Evolutionary conservation across 2,888 invertebrate species (phyloP), one percentile per base, ranked within the genome.

Genomic region (Mongoloraphidia duomilia): DNA sequence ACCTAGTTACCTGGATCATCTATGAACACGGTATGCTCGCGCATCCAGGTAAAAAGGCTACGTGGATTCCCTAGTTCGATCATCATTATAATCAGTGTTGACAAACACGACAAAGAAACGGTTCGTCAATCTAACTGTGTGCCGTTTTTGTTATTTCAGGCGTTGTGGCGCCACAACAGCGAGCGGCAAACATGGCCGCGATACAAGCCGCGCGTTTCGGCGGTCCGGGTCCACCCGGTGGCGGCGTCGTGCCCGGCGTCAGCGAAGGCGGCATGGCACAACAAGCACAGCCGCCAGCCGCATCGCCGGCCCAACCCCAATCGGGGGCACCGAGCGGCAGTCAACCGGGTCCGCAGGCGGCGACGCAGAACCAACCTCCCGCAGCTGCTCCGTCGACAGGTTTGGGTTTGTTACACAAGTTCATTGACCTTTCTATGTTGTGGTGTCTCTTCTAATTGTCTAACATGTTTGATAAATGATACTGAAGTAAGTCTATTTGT

Each of bases 251-350:
- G 57, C 75, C 66, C 2, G 64, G 66, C 56, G 72, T 70, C 46
- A 77, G 75, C 52, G 78, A 75, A 57, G 80, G 79, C 54, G 79
- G 80, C 40, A 79, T 81, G 66, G 80, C 82, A 6, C 77, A 76
- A 53, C 82, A 82, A 62, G 80, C 84, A 26, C 85, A 83, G 60
- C 84, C 82, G 14, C 82, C 86, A 44, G 84, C 84, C 36, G 82
- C 84, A 38, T 81, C 84, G 41, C 83, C 84, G 37, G 82, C 82
- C 56, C 84, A 83, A 56, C 84, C 84, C 10, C 85, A 84, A 57
- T 80, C 84, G 44, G 82, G 84, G 8, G 80, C 84, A 39, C 83
- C 78, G 4, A 72, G 73, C 41, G 75, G 77, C 12, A 70, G 74
- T 13, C 77, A 78, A 59, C 74, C 77, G 1, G 77, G 75, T 9